Conservation (phyloP, 1,140 invertebrate species). For the Drosophila sturtevanti region DNA sequence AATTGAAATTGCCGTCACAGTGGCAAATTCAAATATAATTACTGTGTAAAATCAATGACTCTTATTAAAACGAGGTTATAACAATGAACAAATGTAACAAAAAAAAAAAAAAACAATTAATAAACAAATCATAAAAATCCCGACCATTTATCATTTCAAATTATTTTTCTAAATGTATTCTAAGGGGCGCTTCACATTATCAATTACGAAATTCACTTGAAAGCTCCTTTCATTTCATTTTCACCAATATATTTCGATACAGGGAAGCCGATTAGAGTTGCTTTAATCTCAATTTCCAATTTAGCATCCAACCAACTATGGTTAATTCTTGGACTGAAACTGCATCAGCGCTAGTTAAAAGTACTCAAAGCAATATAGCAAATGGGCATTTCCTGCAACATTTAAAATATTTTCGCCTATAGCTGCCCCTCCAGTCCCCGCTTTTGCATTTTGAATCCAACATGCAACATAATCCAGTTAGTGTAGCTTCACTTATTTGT, state of each 20-base stretch:
- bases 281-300: background rate
- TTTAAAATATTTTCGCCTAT: background rate
- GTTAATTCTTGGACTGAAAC: background rate
- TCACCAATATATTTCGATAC: no score
- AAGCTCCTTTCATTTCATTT: no score
- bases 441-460: background rate
- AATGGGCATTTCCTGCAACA: background rate
- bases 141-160: no score
- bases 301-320: background rate
- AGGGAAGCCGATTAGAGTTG: no score
- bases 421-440: no score
- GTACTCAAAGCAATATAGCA: background rate
- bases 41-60: conserved; percentile 6
- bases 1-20: conserved; percentile 32
- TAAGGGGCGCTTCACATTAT: no score
- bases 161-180: no score
- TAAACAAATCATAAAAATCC: no score
- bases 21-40: conserved; percentile 4
- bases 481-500: conserved; percentile 8
- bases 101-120: no score
- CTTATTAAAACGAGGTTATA: background rate
- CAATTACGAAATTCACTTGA: no score
- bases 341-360: background rate
- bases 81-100: no score
- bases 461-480: conserved; percentile 7